phyloP scores from a whole-genome alignment of 2,113 vertebrate species.

The Gallinago jamesoni region DNA sequence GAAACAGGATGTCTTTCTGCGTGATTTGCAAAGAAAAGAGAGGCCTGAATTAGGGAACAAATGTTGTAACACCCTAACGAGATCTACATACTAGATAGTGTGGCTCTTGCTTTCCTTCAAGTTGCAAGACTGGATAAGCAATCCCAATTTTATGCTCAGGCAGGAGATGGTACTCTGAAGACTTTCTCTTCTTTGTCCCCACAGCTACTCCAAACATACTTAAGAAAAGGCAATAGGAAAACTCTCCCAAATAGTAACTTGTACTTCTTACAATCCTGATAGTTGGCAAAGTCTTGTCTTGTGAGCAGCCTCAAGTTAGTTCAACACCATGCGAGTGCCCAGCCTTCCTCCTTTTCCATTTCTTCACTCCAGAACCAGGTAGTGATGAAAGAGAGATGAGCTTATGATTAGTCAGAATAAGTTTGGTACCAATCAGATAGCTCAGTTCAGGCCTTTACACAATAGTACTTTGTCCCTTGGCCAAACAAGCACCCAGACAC shows the following conservation, averaged over 20 bases:
- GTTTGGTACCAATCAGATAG: not conserved
- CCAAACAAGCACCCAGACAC: not conserved
- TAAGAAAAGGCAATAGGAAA: not conserved
- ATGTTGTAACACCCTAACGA: not conserved
- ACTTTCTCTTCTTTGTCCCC: not conserved
- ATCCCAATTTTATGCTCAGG: not conserved
- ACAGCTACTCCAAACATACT: not conserved
- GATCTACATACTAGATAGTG: not conserved
- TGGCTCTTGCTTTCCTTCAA: not conserved
- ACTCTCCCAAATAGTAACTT: not conserved
- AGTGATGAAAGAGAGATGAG: not conserved
- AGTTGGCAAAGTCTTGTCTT: not conserved
- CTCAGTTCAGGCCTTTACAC: not conserved
- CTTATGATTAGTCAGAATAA: not conserved
- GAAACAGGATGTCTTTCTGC: constrained; percentile 24
- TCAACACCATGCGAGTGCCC: not conserved
- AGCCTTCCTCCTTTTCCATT: not conserved
- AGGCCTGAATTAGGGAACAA: constrained; percentile 12
- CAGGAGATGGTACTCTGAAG: not conserved
- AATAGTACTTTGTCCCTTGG: not conserved
- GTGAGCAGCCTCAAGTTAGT: not conserved
- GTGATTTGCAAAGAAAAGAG: not conserved
- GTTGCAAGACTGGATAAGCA: not conserved
- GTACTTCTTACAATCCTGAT: not conserved
- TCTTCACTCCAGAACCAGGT: not conserved